phyloP scores from a whole-genome alignment of 2,113 vertebrate species.

The Callospermophilus lateralis region DNA sequence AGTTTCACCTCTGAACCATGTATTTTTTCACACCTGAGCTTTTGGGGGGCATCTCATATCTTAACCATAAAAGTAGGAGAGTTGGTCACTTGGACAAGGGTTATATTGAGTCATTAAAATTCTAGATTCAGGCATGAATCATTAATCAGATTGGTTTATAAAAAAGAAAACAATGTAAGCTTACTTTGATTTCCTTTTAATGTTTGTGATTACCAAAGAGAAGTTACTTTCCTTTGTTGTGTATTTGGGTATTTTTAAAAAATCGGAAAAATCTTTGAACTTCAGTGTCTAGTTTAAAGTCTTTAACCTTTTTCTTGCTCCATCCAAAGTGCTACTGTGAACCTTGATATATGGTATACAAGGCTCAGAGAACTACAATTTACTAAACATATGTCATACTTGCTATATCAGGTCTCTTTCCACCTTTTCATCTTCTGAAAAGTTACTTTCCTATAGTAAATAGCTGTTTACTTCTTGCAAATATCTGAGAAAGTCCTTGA shows the following conservation, averaged over 20 bases:
- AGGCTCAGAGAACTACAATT: conserved; percentile 2
- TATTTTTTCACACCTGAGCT: too few relatives aligned
- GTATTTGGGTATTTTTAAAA: background rate
- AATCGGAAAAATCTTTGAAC: background rate
- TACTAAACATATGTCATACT: background rate
- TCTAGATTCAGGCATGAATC: background rate
- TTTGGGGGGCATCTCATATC: too few relatives aligned
- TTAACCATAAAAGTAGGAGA: background rate
- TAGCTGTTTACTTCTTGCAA: background rate
- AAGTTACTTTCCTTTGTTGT: conserved; percentile 16
- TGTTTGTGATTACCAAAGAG: background rate
- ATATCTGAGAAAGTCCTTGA: background rate
- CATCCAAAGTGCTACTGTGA: background rate
- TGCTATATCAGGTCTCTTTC: background rate
- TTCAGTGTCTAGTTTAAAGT: background rate
- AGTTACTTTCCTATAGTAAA: background rate
- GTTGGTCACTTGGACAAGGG: background rate
- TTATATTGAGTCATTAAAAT: background rate
- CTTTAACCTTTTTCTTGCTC: background rate
- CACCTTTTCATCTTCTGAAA: background rate
- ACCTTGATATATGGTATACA: background rate
- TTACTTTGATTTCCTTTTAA: conserved; percentile 8
- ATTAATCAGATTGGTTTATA: background rate
- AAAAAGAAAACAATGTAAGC: background rate
- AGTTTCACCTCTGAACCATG: too few relatives aligned